These are phyloP conservation scores for Argynnis bischoffii DNA, from an alignment of 2,888 invertebrate genomes.

Conservation along the genomic window DNA sequence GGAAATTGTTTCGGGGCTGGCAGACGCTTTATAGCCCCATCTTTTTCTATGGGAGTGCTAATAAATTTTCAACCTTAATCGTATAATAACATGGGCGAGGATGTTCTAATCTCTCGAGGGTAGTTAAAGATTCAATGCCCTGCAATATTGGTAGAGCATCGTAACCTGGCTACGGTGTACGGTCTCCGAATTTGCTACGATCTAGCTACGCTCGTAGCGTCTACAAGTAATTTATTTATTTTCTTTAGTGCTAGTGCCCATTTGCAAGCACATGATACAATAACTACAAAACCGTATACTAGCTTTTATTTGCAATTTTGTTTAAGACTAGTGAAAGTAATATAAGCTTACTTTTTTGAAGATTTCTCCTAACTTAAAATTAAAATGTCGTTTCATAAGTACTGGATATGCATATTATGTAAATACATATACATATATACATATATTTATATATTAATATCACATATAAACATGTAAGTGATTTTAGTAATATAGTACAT, in stretches of 20 bases:
- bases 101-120: slow-evolving; percentile 19
- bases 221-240: slow-evolving; percentile 24
- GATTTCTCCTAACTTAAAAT: too few relatives aligned
- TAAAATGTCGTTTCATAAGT: too few relatives aligned
- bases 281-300: too few relatives aligned
- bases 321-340: too few relatives aligned
- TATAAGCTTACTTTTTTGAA: too few relatives aligned
- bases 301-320: too few relatives aligned
- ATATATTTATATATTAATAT: too few relatives aligned
- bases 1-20: slow-evolving; percentile 40
- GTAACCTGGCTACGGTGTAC: slow-evolving; percentile 24
- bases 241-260: not conserved
- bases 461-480: too few relatives aligned
- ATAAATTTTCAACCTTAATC: slow-evolving; percentile 34
- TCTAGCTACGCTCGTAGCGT: slow-evolving; percentile 26
- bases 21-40: slow-evolving; percentile 38
- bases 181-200: slow-evolving; percentile 32
- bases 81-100: slow-evolving; percentile 28
- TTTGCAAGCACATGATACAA: not conserved
- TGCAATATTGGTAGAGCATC: slow-evolving; percentile 17
- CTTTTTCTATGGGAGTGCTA: slow-evolving; percentile 20
- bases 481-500: too few relatives aligned
- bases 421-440: too few relatives aligned
- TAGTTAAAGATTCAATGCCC: slow-evolving; percentile 40
- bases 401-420: too few relatives aligned